Evolutionary conservation across 2,888 invertebrate species (phyloP).

Genomic region (Muscina levida): DNA sequence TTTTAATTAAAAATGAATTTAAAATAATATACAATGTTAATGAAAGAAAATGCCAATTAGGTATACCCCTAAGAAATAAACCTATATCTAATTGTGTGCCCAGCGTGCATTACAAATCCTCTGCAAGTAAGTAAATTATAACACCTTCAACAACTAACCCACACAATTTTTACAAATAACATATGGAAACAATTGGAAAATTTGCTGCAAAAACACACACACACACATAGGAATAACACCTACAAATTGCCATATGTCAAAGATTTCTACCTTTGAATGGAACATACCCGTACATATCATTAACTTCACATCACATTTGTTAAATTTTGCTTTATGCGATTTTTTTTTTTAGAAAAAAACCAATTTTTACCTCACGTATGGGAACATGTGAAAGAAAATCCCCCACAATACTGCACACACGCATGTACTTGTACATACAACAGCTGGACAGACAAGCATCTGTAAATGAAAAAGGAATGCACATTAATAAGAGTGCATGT

Average conservation of each 20-base stretch:
- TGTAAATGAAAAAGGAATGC: slow-evolving; percentile 15
- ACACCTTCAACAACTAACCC: slow-evolving; percentile 36
- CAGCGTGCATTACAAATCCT: too few species aligned
- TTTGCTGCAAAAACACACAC: slow-evolving; percentile 40
- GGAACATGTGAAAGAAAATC: slow-evolving; percentile 20
- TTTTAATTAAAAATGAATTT: too few species aligned
- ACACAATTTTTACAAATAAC: slow-evolving; percentile 31
- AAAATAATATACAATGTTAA: too few species aligned
- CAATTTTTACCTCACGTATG: slow-evolving; percentile 42
- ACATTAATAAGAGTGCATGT: background rate
- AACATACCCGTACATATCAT: background rate
- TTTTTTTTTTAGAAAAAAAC: background rate
- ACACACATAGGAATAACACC: slow-evolving; percentile 14
- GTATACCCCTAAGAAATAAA: too few species aligned
- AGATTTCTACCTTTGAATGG: background rate
- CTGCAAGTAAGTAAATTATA: slow-evolving; percentile 18
- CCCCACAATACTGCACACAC: slow-evolving; percentile 13
- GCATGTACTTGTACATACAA: background rate
- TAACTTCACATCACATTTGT: background rate
- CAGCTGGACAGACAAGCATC: background rate
- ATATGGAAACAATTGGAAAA: slow-evolving; percentile 56
- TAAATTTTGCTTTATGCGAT: background rate
- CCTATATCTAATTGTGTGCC: too few species aligned
- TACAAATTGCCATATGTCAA: slow-evolving; percentile 35
- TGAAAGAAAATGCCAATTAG: too few species aligned